Evolutionary conservation across 2,888 invertebrate genomes (phyloP), one percentile per base, ranked within the genome.

Genomic region (Tanaodytes sp.): DNA sequence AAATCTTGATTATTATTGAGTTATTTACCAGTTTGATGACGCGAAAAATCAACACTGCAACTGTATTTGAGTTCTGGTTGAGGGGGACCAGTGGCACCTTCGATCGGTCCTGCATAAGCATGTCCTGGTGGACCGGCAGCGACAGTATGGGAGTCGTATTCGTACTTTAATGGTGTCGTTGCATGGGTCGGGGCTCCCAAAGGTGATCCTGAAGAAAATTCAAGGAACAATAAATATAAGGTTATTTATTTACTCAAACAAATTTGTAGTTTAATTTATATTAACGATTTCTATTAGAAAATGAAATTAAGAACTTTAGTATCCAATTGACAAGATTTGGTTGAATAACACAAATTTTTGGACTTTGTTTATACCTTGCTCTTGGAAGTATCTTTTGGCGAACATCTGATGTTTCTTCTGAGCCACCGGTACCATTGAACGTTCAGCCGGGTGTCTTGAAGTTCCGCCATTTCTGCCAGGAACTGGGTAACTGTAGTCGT

Each of bases 391-490:
- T 75, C 95, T 86, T 84, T 95, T 95, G 5, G 95, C 96, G 81
- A 94, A 96, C 92, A 96, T 92, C 78, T 95, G 95, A 82, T 95
- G 95, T 84, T 96, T 96, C 87, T 96, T 96, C 85, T 95, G 95
- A 0, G 92, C 92, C 9, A 89, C 88, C 27, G 90, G 90, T 73
- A 89, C 87, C 66, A 74, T 58, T 9, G 63, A 79, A 31, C 90
- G 86, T 1, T 87, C 86, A 11, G 86, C 83, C 73, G 89, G 89
- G 42, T 87, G 84, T 67, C 82, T 77, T 23, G 87, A 82, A 31
- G 84, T 80, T 31, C 79, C 80, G 18, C 80, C 80, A 54, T 82
- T 84, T 72, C 86, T 84, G 14, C 82, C 84, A 9, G 83, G 79
- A 19, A 82, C 78, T 11, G 88, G 89, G 79, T 91, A 91, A 77